Evolutionary conservation across 2,113 vertebrate species (phyloP).

Genomic region (Mellivora capensis): DNA sequence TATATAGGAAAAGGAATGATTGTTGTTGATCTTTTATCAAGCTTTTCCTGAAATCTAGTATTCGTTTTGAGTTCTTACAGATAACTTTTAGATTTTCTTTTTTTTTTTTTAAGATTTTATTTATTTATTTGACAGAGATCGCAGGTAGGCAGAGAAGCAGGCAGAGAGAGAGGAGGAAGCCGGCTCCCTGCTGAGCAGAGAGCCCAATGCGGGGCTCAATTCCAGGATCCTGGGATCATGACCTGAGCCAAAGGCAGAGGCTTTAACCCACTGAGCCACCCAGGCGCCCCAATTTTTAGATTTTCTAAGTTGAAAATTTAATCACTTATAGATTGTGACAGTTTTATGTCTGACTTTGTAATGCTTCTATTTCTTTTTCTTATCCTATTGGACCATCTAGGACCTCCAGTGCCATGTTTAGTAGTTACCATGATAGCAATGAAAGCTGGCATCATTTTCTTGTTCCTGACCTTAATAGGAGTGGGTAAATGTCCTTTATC

Average conservation of each 20-base stretch:
- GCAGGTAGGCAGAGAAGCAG: no score
- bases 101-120: no score
- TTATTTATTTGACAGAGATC: no score
- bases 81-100: slow-evolving; percentile 41
- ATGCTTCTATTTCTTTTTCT: slow-evolving; percentile 34
- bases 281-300: no score
- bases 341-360: slow-evolving; percentile 1
- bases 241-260: no score
- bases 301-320: slow-evolving; percentile 44
- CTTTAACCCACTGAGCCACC: no score
- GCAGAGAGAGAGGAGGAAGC: no score
- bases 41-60: not conserved
- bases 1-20: not conserved
- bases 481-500: not conserved
- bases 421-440: not conserved
- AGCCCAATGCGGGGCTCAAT: no score
- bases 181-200: no score
- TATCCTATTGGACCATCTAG: slow-evolving; percentile 2
- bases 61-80: slow-evolving; percentile 37
- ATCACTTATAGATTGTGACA: not conserved
- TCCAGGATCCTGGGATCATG: no score
- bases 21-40: slow-evolving; percentile 11
- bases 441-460: not conserved
- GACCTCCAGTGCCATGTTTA: not conserved
- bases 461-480: slow-evolving; percentile 4